Base-by-base conservation (phyloP, 2,888 invertebrate genomes). In the Agrochola circellaris region DNA sequence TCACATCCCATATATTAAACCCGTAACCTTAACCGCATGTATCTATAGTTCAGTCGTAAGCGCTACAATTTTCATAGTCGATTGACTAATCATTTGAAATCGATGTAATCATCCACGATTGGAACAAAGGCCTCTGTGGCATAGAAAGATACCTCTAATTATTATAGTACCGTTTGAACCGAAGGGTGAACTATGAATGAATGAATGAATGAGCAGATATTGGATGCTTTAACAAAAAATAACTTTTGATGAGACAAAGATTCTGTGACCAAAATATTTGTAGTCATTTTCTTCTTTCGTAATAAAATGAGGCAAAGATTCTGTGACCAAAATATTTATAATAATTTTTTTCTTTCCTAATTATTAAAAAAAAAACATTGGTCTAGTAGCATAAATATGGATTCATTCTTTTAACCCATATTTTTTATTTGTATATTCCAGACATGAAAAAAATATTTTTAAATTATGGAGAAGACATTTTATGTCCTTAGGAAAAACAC, bases 41-140 rank as follows among this genome's bases (percentile, higher is more conserved):
- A 38, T 30, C 34, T 58, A 66, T 26, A 42, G 62, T 51, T 74
- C 74, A 73, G 56, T 69, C 4, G 38, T 64, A 74, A 83, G 69
- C 72, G 60, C 15, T 38, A 74, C 66, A 69, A 83, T 81, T 88
- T 87, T 88, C 89, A 88, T 82, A 85, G 87, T 81, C 75, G 87
- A 85, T 83, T 85, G 83, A 73, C 34, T 79, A 85, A 88, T 87
- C 83, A 87, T 84, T 65, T 85, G 79, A 87, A 85, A 85, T 77
- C 79, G 77, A 71, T 75, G 66, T 77, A 83, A 87, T 77, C 73
- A 75, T 74, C 60, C 67, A 69, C 42, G 62, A 82, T 74, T 82
- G 60, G 75, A 81, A 75, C 73, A 84, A 81, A 84, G 75, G 73
- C 54, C 56, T 61, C n/a, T 23, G 51, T 48, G n/a, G 54, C n/a